A percentile compares a stretch with the other conserved stretches of the same genome.
phyloP scores from a whole-genome alignment of 2,888 invertebrate genomes.

The Drosophila rubida region DNA sequence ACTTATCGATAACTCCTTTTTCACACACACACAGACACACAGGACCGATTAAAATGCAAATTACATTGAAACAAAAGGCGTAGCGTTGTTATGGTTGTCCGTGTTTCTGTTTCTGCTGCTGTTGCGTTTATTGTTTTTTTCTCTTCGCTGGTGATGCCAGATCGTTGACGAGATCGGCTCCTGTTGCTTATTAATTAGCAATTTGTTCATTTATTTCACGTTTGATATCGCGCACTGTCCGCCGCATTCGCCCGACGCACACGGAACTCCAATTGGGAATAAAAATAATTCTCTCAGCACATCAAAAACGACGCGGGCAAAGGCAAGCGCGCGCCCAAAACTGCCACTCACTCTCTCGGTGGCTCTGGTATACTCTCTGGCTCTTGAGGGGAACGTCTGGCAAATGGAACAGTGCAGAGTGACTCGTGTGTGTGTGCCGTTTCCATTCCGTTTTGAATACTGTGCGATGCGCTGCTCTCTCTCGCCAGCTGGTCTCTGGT shows the following conservation, averaged over 20 bases:
- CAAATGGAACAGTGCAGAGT: constrained; percentile 28
- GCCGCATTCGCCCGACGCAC: constrained; percentile 65
- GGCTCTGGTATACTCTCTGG: not conserved
- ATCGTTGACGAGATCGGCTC: constrained; percentile 42
- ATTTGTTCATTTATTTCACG: constrained; percentile 61
- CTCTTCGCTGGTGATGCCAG: constrained; percentile 40
- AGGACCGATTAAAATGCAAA: constrained; percentile 20
- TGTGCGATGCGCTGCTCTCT: constrained; percentile 20
- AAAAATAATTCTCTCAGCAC: constrained; percentile 61
- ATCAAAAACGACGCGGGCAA: constrained; percentile 55
- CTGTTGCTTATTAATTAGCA: constrained; percentile 57
- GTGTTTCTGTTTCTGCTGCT: not conserved
- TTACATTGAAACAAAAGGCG: constrained; percentile 33
- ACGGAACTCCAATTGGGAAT: constrained; percentile 71
- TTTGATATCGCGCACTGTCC: constrained; percentile 59
- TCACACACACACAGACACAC: constrained; percentile 40
- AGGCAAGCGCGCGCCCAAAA: constrained; percentile 14
- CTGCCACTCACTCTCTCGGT: constrained; percentile 1
- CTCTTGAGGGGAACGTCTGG: constrained; percentile 25
- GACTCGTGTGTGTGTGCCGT: constrained; percentile 24
- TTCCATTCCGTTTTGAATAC: constrained; percentile 42
- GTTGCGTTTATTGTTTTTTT: constrained; percentile 21
- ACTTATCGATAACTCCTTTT: constrained; percentile 29
- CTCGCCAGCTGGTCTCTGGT: constrained; percentile 21
- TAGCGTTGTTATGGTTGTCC: not conserved